Evolutionary conservation across 2,113 vertebrate species (phyloP).

Genomic region (Cyanistes caeruleus): DNA sequence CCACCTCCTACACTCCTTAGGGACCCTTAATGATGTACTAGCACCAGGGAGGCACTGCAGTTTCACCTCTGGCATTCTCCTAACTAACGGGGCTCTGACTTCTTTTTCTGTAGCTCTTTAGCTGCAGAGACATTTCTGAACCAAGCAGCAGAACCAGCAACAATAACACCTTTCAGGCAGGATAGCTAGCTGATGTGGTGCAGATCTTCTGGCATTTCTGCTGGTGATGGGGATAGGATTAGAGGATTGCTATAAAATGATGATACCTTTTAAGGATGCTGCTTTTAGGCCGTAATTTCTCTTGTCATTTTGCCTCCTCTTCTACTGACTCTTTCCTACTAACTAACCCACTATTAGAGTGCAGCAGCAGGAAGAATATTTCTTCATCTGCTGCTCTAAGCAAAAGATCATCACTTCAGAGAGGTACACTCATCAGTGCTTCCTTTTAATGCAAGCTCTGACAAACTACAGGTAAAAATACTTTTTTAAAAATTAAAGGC

Average conservation of each 20-base stretch:
- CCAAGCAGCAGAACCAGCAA: slow-evolving; percentile 34
- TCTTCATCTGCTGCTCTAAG: slow-evolving; percentile 28
- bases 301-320: slow-evolving; percentile 48
- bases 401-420: neutral
- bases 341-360: slow-evolving; percentile 3
- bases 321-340: neutral
- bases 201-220: slow-evolving; percentile 30
- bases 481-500: neutral
- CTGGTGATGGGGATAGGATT: neutral
- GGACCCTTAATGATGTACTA: slow-evolving; percentile 43
- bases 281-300: slow-evolving; percentile 50
- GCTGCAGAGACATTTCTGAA: slow-evolving; percentile 37
- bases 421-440: neutral
- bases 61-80: slow-evolving; percentile 41
- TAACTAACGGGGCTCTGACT: slow-evolving; percentile 28
- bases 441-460: slow-evolving; percentile 43
- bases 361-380: neutral
- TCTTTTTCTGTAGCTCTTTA: slow-evolving; percentile 40
- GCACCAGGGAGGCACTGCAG: neutral
- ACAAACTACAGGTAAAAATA: slow-evolving; percentile 57
- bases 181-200: slow-evolving; percentile 22
- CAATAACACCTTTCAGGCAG: slow-evolving; percentile 50
- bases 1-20: slow-evolving; percentile 21
- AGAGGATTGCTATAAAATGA: slow-evolving; percentile 35
- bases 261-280: slow-evolving; percentile 36